Percentiles rank a stretch among this genome's conserved stretches.
phyloP scores from a whole-genome alignment of 1,140 invertebrate species.

The honey bee (Apis mellifera) region Amel_HAv3.1 CM009932.2:5340501-5341000 shows the following conservation, averaged over 20 bases:
- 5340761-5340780: neutral
- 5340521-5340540: conserved; percentile 54
- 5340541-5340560: conserved; percentile 48
- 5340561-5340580: conserved; percentile 40
- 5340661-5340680: neutral
- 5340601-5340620: conserved; percentile 27
- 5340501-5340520: conserved; percentile 37
- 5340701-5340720: neutral
- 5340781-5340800: neutral
- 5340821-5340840: too few species aligned
- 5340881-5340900: too few species aligned
- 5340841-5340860: too few species aligned
- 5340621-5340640: conserved; percentile 4
- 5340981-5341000: neutral
- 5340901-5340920: neutral
- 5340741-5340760: neutral
- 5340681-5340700: neutral
- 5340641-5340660: neutral
- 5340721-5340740: neutral
- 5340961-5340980: neutral
- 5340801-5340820: too few species aligned
- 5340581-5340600: conserved; percentile 18
- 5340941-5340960: neutral
- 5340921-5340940: neutral
- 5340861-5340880: too few species aligned